Conservation (phyloP, 1,140 invertebrate genomes). For the Ganaspis sp. region DNA sequence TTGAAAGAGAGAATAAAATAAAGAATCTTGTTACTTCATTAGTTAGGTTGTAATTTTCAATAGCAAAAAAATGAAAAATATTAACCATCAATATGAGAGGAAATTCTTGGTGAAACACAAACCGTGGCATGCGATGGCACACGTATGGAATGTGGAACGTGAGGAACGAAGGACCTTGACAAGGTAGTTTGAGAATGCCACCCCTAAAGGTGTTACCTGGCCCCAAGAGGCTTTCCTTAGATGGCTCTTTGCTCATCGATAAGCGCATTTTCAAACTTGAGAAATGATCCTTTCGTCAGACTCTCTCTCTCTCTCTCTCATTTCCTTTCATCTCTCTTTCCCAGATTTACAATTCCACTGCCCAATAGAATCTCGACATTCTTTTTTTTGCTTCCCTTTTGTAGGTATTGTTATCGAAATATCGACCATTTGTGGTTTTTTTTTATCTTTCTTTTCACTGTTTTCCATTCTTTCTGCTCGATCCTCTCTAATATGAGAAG, state of each 20-base stretch:
- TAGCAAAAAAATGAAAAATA: no score
- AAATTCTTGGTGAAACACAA: background rate
- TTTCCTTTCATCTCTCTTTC: background rate
- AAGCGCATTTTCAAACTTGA: constrained; percentile 30
- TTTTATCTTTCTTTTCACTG: constrained; percentile 26
- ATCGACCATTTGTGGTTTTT: background rate
- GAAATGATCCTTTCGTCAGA: constrained; percentile 40
- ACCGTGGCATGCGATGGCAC: background rate
- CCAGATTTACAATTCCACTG: background rate
- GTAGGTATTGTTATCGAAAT: constrained; percentile 40
- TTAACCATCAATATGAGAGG: no score
- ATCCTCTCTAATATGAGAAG: background rate
- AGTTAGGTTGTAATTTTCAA: no score
- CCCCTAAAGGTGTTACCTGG: constrained; percentile 9
- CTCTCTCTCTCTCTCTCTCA: constrained; percentile 13
- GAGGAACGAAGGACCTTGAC: constrained; percentile 18
- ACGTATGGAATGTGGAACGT: constrained; percentile 4
- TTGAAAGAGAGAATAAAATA: no score
- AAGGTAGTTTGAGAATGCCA: constrained; percentile 18
- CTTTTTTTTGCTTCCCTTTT: constrained; percentile 31
- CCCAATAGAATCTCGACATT: constrained; percentile 34
- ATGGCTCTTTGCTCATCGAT: constrained; percentile 25
- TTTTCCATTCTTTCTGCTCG: background rate
- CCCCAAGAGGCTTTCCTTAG: background rate
- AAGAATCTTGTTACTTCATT: no score